Conservation (phyloP, 2,797 vertebrate species). For the Odontamblyopus lacepedii region DNA sequence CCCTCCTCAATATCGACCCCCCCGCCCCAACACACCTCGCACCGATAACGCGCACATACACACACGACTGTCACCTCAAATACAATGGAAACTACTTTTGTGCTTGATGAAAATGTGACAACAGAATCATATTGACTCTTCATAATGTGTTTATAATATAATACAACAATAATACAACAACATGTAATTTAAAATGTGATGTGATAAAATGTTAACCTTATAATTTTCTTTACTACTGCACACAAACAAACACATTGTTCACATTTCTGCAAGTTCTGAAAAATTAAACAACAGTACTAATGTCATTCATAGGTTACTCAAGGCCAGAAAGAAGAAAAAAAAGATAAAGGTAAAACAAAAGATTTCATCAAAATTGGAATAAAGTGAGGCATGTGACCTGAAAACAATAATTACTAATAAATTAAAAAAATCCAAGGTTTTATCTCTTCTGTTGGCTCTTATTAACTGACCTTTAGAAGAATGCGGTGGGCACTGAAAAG, state of each 20-base stretch:
- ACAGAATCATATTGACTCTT: no score
- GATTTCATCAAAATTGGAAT: neutral
- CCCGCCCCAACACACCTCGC: conserved; percentile 6
- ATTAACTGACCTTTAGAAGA: neutral
- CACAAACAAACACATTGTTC: no score
- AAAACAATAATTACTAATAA: neutral
- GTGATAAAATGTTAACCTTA: no score
- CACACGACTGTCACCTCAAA: conserved; percentile 3
- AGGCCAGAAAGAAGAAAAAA: neutral
- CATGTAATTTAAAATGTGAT: no score
- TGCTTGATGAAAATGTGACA: neutral
- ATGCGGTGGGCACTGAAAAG: neutral
- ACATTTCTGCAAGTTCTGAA: neutral
- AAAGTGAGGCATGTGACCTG: conserved; percentile 9
- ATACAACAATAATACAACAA: no score
- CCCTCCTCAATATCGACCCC: conserved; percentile 15
- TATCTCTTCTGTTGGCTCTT: neutral
- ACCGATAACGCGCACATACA: neutral
- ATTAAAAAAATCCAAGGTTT: neutral
- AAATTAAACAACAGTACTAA: conserved; percentile 13
- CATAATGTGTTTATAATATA: no score
- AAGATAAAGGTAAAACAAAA: neutral
- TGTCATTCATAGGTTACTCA: neutral
- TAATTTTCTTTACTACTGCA: no score
- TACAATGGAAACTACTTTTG: neutral